Conservation (phyloP, 1,140 invertebrate genomes). For the Drosophila carrolli region DNA sequence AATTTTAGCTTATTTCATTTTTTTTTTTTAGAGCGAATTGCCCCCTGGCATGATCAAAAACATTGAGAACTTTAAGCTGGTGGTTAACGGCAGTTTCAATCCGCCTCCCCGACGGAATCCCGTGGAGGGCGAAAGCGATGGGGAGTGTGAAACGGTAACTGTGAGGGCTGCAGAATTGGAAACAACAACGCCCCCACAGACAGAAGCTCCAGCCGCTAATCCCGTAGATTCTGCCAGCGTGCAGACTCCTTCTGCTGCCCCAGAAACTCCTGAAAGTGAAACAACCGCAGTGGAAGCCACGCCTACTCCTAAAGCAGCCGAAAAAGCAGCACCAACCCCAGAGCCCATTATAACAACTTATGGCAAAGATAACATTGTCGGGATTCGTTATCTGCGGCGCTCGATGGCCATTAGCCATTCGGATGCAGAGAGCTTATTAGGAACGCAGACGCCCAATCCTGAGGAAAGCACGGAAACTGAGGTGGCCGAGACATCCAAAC, state of each 20-base stretch:
- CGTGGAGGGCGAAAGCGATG: conserved; percentile 49
- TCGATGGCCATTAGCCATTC: conserved; percentile 65
- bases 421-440: conserved; percentile 43
- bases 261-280: not conserved
- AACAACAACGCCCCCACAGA: not conserved
- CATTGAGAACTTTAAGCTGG: conserved; percentile 65
- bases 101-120: conserved; percentile 33
- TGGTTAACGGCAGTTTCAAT: conserved; percentile 71
- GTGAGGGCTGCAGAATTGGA: conserved; percentile 24
- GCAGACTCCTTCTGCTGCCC: not conserved
- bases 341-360: conserved; percentile 68
- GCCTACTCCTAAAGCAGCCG: not conserved
- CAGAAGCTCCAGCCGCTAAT: not conserved
- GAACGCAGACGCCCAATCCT: not conserved
- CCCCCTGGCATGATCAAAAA: conserved; percentile 64
- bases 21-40: conserved; percentile 59
- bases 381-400: conserved; percentile 55
- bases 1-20: not conserved
- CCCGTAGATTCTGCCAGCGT: conserved; percentile 6
- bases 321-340: not conserved
- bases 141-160: conserved; percentile 53
- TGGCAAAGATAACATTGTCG: conserved; percentile 60
- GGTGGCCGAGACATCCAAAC: conserved; percentile 30
- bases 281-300: not conserved
- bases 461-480: conserved; percentile 7